Evolutionary conservation across 2,888 invertebrate species (phyloP).

Genomic region (Xanthia icteritia): DNA sequence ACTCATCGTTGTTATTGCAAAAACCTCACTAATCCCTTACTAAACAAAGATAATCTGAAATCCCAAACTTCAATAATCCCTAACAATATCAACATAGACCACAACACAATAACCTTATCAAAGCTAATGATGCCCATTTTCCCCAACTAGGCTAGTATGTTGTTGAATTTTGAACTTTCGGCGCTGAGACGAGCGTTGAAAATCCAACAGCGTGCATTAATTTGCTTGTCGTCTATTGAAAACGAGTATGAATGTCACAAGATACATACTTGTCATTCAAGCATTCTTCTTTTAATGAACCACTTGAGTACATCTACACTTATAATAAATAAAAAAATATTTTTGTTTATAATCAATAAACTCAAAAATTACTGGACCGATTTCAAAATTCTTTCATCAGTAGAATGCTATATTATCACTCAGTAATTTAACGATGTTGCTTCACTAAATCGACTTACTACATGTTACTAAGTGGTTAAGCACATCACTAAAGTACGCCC

Average conservation of each 20-base stretch:
- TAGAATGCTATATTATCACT: too few species aligned
- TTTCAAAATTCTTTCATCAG: too few species aligned
- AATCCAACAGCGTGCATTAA: background rate
- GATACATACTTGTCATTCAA: background rate
- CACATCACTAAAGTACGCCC: too few species aligned
- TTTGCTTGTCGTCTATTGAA: too few species aligned
- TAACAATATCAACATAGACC: constrained; percentile 5
- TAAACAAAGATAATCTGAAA: background rate
- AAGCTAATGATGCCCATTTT: background rate
- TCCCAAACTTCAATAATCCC: constrained; percentile 1
- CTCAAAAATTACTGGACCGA: too few species aligned
- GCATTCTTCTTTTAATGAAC: too few species aligned
- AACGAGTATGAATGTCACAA: background rate
- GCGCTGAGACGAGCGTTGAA: background rate
- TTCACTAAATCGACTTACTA: too few species aligned
- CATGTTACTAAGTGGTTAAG: too few species aligned
- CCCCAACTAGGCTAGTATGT: background rate
- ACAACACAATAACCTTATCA: background rate
- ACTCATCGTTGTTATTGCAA: background rate
- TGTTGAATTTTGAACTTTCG: background rate
- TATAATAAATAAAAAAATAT: too few species aligned
- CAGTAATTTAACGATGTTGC: too few species aligned
- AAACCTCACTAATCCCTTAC: background rate
- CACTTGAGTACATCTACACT: too few species aligned
- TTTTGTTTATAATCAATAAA: too few species aligned